Evolutionary conservation across 2,797 vertebrate genomes (phyloP).

Genomic region (Eulemur mongoz): DNA sequence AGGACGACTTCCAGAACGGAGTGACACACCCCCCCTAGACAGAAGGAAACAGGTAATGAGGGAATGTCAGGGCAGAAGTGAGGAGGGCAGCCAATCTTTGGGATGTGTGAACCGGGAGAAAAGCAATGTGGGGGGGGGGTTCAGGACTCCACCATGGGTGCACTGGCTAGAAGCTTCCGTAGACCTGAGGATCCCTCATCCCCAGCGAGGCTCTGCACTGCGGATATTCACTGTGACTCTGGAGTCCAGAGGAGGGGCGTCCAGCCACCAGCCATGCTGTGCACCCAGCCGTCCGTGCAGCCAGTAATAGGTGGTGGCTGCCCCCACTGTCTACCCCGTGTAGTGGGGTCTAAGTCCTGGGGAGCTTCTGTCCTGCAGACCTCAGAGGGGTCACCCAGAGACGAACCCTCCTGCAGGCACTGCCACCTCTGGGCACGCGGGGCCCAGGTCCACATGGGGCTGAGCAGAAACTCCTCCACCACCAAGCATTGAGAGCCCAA

Average conservation of each 20-base stretch:
- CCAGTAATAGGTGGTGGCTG: not conserved
- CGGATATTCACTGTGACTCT: not conserved
- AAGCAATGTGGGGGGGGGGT: not conserved
- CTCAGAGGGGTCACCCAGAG: not conserved
- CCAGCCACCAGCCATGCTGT: not conserved
- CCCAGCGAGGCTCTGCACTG: not conserved
- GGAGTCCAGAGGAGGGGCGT: not conserved
- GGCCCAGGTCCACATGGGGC: not conserved
- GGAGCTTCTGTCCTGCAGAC: not conserved
- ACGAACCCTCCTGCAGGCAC: not conserved
- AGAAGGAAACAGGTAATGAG: not conserved
- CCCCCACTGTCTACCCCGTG: not conserved
- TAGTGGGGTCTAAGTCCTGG: not conserved
- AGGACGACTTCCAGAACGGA: not conserved
- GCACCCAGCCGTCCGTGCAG: not conserved
- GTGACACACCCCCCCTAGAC: not conserved
- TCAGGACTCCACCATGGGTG: not conserved
- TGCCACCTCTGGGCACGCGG: not conserved
- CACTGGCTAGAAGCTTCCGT: not conserved
- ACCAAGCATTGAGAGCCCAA: not conserved
- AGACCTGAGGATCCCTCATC: not conserved
- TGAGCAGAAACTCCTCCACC: not conserved
- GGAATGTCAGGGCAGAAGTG: not conserved
- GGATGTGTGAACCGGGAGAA: not conserved
- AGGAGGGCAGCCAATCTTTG: not conserved